Evolutionary conservation across 2,113 vertebrate genomes (phyloP).

Genomic region (Murina feae): DNA sequence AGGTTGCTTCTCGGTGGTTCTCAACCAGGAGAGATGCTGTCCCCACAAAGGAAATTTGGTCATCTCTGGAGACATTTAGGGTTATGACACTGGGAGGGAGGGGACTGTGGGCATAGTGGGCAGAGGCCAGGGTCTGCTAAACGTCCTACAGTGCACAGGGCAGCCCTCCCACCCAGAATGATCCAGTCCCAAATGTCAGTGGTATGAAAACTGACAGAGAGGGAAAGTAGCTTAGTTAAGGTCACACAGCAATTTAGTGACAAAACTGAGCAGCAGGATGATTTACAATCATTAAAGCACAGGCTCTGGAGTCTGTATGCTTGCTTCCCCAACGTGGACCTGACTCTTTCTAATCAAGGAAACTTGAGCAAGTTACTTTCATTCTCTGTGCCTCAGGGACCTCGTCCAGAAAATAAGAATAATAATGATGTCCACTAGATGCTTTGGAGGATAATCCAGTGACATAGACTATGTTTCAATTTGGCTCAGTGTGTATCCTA

Average conservation of each 20-base stretch:
- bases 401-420: background rate
- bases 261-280: background rate
- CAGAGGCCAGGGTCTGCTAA: background rate
- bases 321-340: background rate
- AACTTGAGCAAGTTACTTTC: background rate
- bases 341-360: background rate
- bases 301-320: background rate
- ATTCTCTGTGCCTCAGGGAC: background rate
- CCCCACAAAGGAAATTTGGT: no score
- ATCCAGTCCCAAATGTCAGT: background rate
- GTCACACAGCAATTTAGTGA: background rate
- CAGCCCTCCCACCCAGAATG: no score
- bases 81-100: background rate
- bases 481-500: background rate
- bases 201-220: background rate
- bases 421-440: background rate
- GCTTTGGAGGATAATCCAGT: background rate
- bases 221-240: background rate
- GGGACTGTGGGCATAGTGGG: background rate
- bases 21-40: background rate
- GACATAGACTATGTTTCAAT: background rate
- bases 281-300: accelerated
- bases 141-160: no score
- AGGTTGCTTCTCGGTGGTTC: background rate
- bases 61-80: background rate